Evolutionary conservation across 2,113 vertebrate species (phyloP).

Genomic region (Dicaeum eximium): DNA sequence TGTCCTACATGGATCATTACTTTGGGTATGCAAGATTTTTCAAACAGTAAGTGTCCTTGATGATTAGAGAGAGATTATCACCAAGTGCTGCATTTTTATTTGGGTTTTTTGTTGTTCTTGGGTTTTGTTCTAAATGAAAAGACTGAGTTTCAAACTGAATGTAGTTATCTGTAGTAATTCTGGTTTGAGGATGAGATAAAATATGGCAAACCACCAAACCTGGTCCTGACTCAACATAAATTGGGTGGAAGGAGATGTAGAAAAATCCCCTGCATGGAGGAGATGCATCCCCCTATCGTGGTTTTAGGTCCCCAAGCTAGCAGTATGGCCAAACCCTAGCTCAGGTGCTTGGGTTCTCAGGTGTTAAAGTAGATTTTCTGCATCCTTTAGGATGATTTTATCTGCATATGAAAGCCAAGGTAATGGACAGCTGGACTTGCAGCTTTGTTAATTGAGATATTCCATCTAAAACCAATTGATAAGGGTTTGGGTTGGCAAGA

Average conservation of each 20-base stretch:
- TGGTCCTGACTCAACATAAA: background rate
- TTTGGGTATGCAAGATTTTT: constrained; percentile 9
- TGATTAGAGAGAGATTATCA: constrained; percentile 33
- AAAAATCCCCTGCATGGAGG: background rate
- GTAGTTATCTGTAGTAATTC: background rate
- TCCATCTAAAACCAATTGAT: background rate
- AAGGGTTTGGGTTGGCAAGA: background rate
- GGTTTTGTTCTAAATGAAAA: background rate
- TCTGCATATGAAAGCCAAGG: background rate
- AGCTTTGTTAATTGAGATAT: background rate
- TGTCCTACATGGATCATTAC: constrained; percentile 39
- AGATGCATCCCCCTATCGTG: rapidly evolving
- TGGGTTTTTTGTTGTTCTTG: background rate
- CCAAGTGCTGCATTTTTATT: background rate
- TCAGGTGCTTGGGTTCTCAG: background rate
- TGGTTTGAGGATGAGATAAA: background rate
- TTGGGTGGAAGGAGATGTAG: background rate
- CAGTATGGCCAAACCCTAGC: background rate
- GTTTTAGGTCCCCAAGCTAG: background rate
- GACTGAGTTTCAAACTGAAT: background rate
- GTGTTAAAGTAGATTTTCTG: background rate
- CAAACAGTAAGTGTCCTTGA: constrained; percentile 2
- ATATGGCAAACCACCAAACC: background rate
- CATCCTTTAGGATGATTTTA: background rate
- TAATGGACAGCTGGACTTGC: background rate